Conservation (phyloP, 2,113 vertebrate species). For the Glareola pratincola region DNA sequence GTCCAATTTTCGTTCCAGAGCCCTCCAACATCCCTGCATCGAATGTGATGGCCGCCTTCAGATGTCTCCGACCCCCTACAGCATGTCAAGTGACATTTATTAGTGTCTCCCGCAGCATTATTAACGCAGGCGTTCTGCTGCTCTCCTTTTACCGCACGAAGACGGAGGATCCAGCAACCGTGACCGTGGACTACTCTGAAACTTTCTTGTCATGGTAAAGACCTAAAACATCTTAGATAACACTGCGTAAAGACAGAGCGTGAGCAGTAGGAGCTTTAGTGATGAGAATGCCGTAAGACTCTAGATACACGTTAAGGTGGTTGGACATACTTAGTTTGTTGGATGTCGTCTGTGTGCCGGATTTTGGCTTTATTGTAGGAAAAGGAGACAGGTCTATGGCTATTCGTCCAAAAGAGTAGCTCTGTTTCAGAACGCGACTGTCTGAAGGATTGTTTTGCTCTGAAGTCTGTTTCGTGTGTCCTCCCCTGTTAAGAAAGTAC, state of each 20-base stretch:
- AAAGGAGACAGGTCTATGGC: background rate
- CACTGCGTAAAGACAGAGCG: fast-evolving
- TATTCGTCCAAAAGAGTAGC: background rate
- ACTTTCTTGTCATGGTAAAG: background rate
- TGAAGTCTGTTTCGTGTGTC: background rate
- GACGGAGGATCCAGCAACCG: background rate
- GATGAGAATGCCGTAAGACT: background rate
- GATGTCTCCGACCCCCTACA: background rate
- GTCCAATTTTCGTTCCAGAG: background rate
- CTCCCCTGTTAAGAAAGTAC: background rate
- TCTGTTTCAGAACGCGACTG: background rate
- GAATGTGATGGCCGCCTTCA: background rate
- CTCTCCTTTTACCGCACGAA: background rate
- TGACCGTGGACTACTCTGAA: background rate
- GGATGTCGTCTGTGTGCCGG: background rate
- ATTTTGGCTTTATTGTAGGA: background rate
- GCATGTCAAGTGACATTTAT: background rate
- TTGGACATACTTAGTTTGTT: background rate
- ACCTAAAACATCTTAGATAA: background rate
- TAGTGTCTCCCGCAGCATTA: background rate
- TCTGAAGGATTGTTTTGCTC: background rate
- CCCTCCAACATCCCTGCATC: background rate
- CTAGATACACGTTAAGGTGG: background rate
- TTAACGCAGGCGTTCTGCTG: background rate
- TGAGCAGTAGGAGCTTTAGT: background rate